Evolutionary conservation across 1,140 invertebrate genomes (phyloP).

Genomic region (Elysia chlorotica): DNA sequence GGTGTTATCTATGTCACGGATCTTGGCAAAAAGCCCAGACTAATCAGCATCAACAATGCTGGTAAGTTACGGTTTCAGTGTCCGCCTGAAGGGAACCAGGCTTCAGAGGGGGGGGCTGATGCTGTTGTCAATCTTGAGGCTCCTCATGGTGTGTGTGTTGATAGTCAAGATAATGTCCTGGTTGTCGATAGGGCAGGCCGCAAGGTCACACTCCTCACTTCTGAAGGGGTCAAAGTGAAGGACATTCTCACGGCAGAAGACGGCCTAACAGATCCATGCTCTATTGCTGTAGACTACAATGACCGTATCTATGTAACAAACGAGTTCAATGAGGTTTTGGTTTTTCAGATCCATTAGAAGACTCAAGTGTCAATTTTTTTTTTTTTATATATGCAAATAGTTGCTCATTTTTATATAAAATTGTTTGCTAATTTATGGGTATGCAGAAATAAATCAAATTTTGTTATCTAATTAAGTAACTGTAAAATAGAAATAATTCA

Average conservation of each 20-base stretch:
- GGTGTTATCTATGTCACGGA: slow-evolving; percentile 18
- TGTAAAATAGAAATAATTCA: too few relatives aligned
- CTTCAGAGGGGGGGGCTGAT: too few relatives aligned
- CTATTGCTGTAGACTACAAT: slow-evolving; percentile 5
- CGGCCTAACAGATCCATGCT: slow-evolving; percentile 15
- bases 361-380: too few relatives aligned
- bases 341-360: too few relatives aligned
- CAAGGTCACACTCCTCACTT: neutral
- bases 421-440: too few relatives aligned
- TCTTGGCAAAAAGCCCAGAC: neutral
- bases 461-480: too few relatives aligned
- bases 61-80: slow-evolving; percentile 14
- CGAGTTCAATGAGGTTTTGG: slow-evolving; percentile 17
- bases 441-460: too few relatives aligned
- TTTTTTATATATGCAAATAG: too few relatives aligned
- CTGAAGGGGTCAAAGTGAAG: slow-evolving; percentile 2
- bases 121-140: too few relatives aligned
- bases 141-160: slow-evolving; percentile 8
- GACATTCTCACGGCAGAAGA: slow-evolving; percentile 15
- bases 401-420: too few relatives aligned
- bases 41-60: slow-evolving; percentile 19
- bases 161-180: slow-evolving; percentile 8
- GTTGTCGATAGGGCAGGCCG: slow-evolving; percentile 5
- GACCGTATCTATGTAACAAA: slow-evolving; percentile 16
- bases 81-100: neutral